Conservation (phyloP, 2,888 invertebrate species). For the Stenurella melanura region DNA sequence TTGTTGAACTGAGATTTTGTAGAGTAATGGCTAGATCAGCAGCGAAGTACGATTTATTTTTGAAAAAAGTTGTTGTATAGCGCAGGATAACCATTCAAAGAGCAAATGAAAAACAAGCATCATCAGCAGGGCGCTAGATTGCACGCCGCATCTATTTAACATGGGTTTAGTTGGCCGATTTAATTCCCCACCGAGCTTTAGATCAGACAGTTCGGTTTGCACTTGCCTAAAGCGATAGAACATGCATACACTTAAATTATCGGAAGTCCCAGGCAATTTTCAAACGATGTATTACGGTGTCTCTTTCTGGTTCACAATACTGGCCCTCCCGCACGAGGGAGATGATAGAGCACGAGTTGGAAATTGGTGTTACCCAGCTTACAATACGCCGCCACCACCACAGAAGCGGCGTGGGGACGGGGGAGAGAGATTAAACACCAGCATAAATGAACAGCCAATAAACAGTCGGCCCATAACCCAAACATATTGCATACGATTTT, state of each 20-base stretch:
- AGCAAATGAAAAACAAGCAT: conserved; percentile 56
- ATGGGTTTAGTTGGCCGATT: conserved; percentile 65
- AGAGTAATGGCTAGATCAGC: conserved; percentile 33
- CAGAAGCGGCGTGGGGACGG: conserved; percentile 49
- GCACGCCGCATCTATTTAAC: conserved; percentile 61
- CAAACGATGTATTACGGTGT: conserved; percentile 59
- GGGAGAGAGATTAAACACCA: conserved; percentile 70
- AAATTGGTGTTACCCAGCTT: conserved; percentile 64
- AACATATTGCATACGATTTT: conserved; percentile 62
- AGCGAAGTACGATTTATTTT: conserved; percentile 46
- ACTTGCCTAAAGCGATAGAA: conserved; percentile 70
- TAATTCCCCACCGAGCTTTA: conserved; percentile 70
- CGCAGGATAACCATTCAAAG: conserved; percentile 55
- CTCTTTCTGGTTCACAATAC: conserved; percentile 58
- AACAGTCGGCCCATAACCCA: conserved; percentile 63
- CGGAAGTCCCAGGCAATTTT: conserved; percentile 66
- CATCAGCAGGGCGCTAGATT: conserved; percentile 53
- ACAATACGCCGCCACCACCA: conserved; percentile 58
- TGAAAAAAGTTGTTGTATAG: conserved; percentile 55
- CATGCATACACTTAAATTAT: conserved; percentile 71
- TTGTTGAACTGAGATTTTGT: conserved; percentile 29
- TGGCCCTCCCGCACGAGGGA: conserved; percentile 52
- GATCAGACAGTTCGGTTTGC: conserved; percentile 68
- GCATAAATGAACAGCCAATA: conserved; percentile 71
- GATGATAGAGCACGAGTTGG: conserved; percentile 63